These are phyloP conservation scores for Melozone crissalis DNA, from an alignment of 2,113 vertebrate species.

Conservation along the genomic window DNA sequence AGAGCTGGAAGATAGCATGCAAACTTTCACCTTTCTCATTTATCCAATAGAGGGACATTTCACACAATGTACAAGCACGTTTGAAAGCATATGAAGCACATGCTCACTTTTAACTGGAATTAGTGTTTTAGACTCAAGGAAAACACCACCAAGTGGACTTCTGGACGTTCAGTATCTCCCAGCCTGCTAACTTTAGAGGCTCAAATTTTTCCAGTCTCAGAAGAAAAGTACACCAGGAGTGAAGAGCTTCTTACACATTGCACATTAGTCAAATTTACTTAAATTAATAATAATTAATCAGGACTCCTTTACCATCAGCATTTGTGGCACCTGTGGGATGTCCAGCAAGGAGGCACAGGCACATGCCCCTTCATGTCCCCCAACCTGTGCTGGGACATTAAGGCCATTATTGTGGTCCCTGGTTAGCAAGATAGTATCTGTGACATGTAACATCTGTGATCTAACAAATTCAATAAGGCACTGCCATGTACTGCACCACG, in stretches of 20 bases:
- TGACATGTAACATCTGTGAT: background rate
- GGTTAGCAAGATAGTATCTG: background rate
- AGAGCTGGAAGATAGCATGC: background rate
- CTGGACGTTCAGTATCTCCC: background rate
- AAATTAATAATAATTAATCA: background rate
- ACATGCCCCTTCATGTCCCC: no score
- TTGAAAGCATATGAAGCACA: background rate
- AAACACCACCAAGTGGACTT: background rate
- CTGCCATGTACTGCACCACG: fast-evolving
- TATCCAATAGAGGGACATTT: background rate
- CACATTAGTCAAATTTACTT: background rate
- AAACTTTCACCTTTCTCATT: background rate
- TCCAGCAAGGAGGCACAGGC: background rate
- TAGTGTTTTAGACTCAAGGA: background rate
- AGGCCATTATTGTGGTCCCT: background rate
- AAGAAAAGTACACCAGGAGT: background rate
- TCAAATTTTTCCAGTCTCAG: background rate
- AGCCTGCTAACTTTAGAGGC: background rate
- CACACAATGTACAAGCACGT: background rate
- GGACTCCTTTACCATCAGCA: background rate
- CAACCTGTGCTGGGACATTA: background rate
- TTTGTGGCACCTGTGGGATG: background rate
- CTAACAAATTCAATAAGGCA: background rate
- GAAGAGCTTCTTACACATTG: background rate
- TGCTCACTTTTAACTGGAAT: background rate